Base-by-base conservation (phyloP, 2,797 vertebrate genomes). In the Spinus pinus region DNA sequence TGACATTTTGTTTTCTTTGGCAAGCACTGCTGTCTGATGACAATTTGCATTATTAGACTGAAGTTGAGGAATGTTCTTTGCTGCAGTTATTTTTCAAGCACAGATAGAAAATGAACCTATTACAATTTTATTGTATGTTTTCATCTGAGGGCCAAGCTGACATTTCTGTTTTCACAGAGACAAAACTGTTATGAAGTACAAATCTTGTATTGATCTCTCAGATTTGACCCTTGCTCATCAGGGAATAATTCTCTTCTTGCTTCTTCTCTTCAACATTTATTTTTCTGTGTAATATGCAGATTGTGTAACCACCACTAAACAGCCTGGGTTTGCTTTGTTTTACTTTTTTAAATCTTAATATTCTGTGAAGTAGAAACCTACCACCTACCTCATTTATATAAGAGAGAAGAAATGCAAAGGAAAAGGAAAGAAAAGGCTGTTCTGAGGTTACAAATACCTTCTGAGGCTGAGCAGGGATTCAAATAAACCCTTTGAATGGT, bases 1-100 rank as follows among this genome's bases (percentile, higher is more conserved):
- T 83, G 79, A 71, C 79, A 86, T 81, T 95, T 81, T 73, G 92
- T 88, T 90, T 91, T 90, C 79, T 86, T 88, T 83, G 79, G 82
- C 39, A 86, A 95, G 71, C n/a, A 49, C 41, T 75, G 58, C 44
- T 13, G 20, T 54, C 41, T 87, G 70, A 94, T 67, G 91, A 85
- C 73, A 95, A 96, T 93, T 95, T 85, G 77, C 50, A 81, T 92
- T 93, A 88, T 81, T 86, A 70, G 49, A 77, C 49, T 87, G n/a
- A 93, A 92, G 91, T 83, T 64, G 61, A 56, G 78, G 46, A 74
- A 89, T 37, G 31, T 57, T 67, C 69, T 91, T 81, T 78, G 61
- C 22, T 58, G 37, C 35, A 23, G 18, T 72, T 74, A 23, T 83
- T 89, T 89, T 91, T 49, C 47, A 81, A 74, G 39, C 15, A 62